Evolutionary conservation across 2,113 vertebrate species (phyloP), one percentile per base, ranked within the genome.

Genomic region (Triplophysa dalaica): DNA sequence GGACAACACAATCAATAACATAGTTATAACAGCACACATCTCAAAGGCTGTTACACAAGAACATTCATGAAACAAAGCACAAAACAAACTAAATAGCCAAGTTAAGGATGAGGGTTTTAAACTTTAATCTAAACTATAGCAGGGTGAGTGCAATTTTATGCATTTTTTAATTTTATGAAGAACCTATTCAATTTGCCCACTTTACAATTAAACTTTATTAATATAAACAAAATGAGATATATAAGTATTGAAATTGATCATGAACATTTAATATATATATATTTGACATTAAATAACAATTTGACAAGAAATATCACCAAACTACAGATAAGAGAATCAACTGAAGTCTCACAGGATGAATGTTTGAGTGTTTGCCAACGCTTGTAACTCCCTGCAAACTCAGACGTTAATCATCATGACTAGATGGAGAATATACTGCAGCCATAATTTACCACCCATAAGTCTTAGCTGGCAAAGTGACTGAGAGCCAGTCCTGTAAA

Each of bases 361-460:
- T 21, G 10, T 45, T 48, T 12, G 43, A 17, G 50, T 52, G 13
- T 17, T 52, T 17, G 50, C 13, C 14, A 52, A 52, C 50, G 17
- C 48, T 52, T 29, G 67, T 29, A 24, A 52, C 26, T 70, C 56
- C 21, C 12, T 45, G 56, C 8, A 41, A 43, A 61, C n/a, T 21
- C 38, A 60, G n/a, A 43, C 14, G 11, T 43, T 43, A 38, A 74
- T 41, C 38, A 60, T n/a, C 52, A 56, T 11, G 52, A 72, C n/a
- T 16, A 10, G 33, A 74, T 41, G 33, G 21, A 62, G 58, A 9
- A 9, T 75, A 26, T 38, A n/a, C 38, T 2, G 16, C 72, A 61
- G 54, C 22, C 70, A 75, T 75, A 48, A 48, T 61, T 75, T 13
- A 74, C 38, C 54, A 74, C n/a, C 70, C 33, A 61, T 45, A 62